Evolutionary conservation across 2,888 invertebrate species (phyloP).

Genomic region (Drosophila parthenogenetica): DNA sequence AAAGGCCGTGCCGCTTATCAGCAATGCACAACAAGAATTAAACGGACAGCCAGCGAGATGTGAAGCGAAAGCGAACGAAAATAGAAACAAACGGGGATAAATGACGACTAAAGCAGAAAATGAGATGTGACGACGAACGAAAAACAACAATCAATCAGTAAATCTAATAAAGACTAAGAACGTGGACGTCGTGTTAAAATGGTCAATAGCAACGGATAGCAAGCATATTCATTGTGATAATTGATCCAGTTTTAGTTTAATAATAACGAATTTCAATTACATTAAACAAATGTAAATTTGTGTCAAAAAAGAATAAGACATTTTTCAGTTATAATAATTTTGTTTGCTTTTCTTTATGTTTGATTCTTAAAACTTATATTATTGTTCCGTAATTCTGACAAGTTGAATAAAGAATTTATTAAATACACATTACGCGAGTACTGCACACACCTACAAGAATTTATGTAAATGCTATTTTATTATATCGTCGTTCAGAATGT

Average conservation of each 20-base stretch:
- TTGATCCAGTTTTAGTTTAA: slow-evolving; percentile 21
- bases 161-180: slow-evolving; percentile 52
- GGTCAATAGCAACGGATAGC: slow-evolving; percentile 40
- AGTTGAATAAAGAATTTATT: slow-evolving; percentile 21
- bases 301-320: slow-evolving; percentile 16
- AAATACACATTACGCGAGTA: slow-evolving; percentile 26
- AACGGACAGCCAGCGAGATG: slow-evolving; percentile 38
- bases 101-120: slow-evolving; percentile 48
- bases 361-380: slow-evolving; percentile 1
- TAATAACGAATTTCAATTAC: slow-evolving; percentile 14
- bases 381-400: slow-evolving; percentile 3
- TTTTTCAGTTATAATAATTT: slow-evolving; percentile 11
- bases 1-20: slow-evolving; percentile 67
- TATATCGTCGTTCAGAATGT: slow-evolving; percentile 60
- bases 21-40: slow-evolving; percentile 74
- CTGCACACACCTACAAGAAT: not conserved
- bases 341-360: not conserved
- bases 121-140: slow-evolving; percentile 38
- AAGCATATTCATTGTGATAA: slow-evolving; percentile 17
- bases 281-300: slow-evolving; percentile 16
- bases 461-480: slow-evolving; percentile 46
- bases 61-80: slow-evolving; percentile 67
- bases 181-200: slow-evolving; percentile 55
- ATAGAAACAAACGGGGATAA: slow-evolving; percentile 72
- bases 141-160: slow-evolving; percentile 65